phyloP scores from a whole-genome alignment of 1,140 invertebrate species.

The Ostrea denselamellosa region DNA sequence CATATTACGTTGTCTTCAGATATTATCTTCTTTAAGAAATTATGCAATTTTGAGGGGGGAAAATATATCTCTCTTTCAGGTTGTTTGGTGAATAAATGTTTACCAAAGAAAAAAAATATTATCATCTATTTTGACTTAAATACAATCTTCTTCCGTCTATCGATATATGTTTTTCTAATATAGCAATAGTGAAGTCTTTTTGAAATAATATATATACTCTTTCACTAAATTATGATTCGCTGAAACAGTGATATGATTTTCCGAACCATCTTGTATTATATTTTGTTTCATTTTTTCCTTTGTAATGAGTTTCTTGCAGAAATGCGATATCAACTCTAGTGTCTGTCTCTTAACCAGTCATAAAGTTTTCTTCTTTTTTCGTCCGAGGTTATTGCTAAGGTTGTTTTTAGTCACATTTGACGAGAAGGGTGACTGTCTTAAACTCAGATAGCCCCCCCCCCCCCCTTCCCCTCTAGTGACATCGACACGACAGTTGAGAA shows the following conservation, averaged over 20 bases:
- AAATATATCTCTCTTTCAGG: too few species aligned
- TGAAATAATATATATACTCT: neutral
- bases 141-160: neutral
- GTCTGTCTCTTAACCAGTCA: neutral
- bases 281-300: neutral
- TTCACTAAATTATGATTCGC: neutral
- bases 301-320: too few species aligned
- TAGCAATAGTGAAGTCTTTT: neutral
- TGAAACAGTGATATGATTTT: neutral
- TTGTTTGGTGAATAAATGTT: neutral
- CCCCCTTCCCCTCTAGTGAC: too few species aligned
- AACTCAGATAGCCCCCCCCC: too few species aligned
- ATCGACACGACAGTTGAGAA: too few species aligned
- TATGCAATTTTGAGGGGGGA: too few species aligned
- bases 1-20: too few species aligned
- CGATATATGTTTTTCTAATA: neutral
- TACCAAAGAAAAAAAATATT: neutral
- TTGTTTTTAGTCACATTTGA: too few species aligned
- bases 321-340: neutral
- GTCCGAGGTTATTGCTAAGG: neutral
- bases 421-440: too few species aligned
- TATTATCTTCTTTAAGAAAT: too few species aligned
- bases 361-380: constrained; percentile 24
- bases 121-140: neutral
- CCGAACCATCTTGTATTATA: neutral